These are phyloP conservation scores for Muntiacus muntjak DNA, from an alignment of 2,113 vertebrate species.

Conservation along the genomic window DNA sequence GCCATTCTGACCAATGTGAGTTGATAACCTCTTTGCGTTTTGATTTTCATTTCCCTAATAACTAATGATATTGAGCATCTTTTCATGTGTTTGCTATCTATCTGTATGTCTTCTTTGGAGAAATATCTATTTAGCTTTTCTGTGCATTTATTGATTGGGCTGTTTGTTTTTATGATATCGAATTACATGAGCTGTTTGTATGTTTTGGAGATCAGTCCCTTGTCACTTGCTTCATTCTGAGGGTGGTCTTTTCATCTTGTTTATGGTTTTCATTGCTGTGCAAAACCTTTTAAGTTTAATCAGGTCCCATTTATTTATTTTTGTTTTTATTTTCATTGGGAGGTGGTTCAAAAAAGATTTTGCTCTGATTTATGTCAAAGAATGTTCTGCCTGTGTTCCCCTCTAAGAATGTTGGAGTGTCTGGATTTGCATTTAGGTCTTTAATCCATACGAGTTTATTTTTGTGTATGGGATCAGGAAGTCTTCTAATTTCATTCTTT, in stretches of 20 bases:
- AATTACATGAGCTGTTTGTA: not conserved
- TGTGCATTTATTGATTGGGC: not conserved
- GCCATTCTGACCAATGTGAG: not conserved
- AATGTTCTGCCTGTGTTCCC: not conserved
- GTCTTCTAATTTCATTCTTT: not conserved
- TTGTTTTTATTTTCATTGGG: not conserved
- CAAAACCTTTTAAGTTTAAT: not conserved
- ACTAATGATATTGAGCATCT: not conserved
- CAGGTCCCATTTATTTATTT: not conserved
- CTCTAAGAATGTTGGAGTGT: not conserved
- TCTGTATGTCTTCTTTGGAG: not conserved
- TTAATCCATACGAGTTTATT: not conserved
- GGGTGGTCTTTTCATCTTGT: not conserved
- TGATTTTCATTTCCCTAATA: not conserved
- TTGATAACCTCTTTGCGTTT: not conserved
- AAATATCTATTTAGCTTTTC: not conserved
- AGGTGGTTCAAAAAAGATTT: not conserved
- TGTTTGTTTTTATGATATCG: not conserved
- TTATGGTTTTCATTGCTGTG: not conserved
- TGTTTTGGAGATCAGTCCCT: not conserved
- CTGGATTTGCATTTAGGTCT: not conserved
- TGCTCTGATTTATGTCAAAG: not conserved
- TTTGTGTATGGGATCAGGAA: not conserved
- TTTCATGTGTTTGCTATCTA: not conserved
- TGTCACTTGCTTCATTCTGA: not conserved